Evolutionary conservation across 2,888 invertebrate genomes (phyloP), one percentile per base, ranked within the genome.

Genomic region (Incurvaria masculella): DNA sequence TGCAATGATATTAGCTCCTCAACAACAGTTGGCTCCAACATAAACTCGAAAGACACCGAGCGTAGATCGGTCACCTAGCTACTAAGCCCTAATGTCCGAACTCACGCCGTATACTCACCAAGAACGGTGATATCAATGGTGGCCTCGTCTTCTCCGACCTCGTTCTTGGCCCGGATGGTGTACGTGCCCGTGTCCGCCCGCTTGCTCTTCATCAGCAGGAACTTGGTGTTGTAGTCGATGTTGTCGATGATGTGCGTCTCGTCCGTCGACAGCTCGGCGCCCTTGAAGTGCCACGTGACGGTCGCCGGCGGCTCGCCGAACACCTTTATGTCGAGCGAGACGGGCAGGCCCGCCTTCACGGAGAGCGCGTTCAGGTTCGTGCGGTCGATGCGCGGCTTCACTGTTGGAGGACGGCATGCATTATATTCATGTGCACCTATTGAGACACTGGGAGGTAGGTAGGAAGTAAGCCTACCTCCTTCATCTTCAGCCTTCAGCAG

Each of bases 281-380:
- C 92, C 62, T 91, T 87, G 69, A 88, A 89, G 57, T 79, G 80
- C 98, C 99, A 99, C 14, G 88, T 89, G 38, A 95, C 90, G 4
- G 84, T 90, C 56, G 98, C 97, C 47, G 93, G 89, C 6, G 97
- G 97, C 72, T 97, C 97, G 52, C 97, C 97, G 63, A 88, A 88
- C 44, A 94, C 88, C 60, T 93, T 91, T 21, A 97, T 83, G 67
- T 96, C 94, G 51, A 97, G 75, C 20, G 86, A 88, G 42, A 96
- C 85, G 1, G 91, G 89, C 41, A 96, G 86, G 38, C 96, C 96
- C 52, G 90, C 88, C 70, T 97, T 96, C 40, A 97, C 88, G 2
- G 84, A 84, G 2, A 94, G 68, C n/a, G 87, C 83, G 60, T 91
- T 88, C 45, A 96, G 75, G 69, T 94, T 93, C 17, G 91, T 91